A percentile compares a stretch with the other conserved stretches of the same genome.
Conservation (phyloP, 2,888 invertebrate species). For the Plebejus argus region DNA sequence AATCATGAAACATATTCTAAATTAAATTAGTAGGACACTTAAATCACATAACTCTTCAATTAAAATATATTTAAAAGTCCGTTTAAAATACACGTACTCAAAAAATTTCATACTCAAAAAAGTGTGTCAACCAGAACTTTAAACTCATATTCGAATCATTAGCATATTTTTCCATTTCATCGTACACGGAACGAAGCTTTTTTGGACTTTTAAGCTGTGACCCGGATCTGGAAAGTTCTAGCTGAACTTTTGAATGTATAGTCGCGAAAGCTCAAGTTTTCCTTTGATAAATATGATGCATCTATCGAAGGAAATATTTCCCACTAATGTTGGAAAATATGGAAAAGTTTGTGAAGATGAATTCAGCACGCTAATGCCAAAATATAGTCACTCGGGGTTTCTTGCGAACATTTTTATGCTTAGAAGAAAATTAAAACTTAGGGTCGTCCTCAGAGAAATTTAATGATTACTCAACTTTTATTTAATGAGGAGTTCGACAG, state of each 20-base stretch:
- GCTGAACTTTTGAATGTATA: conserved; percentile 3
- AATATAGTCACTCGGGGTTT: background rate
- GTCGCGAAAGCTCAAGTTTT: background rate
- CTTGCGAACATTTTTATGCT: background rate
- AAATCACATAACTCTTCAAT: background rate
- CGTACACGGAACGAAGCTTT: background rate
- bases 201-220: conserved; percentile 11
- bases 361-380: background rate
- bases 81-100: background rate
- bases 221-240: conserved; percentile 1
- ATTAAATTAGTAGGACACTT: background rate
- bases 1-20: background rate
- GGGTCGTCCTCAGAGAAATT: background rate
- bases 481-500: no score
- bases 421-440: background rate
- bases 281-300: conserved; percentile 15
- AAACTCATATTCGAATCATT: conserved; percentile 9
- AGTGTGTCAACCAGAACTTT: conserved; percentile 2
- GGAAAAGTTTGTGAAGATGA: background rate
- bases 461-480: background rate
- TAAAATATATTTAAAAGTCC: background rate
- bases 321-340: background rate
- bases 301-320: conserved; percentile 11
- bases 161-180: conserved; percentile 12
- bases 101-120: background rate